Evolutionary conservation across 2,797 vertebrate genomes (phyloP), one percentile per base, ranked within the genome.

Genomic region (Anas georgica): DNA sequence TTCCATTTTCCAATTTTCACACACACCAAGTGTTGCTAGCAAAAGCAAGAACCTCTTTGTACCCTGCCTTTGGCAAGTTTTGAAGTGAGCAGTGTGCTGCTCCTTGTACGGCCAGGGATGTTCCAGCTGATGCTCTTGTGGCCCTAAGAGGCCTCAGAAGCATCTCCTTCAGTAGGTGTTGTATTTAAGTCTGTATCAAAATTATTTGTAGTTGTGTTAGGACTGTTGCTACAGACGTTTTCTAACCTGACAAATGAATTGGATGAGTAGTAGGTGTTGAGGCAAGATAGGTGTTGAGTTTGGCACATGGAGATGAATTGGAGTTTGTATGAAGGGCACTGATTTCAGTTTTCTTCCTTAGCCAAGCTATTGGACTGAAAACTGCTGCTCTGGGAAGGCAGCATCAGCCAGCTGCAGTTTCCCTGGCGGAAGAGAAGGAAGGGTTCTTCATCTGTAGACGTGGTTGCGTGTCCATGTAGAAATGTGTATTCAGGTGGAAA

Each of bases 61-160:
- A 54, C 13, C 29, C 8, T 91, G 54, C 29, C 76, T 82, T 85
- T 60, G 37, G n/a, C 18, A 41, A 17, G 31, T 63, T 78, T 82
- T 68, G 48, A 46, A 67, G 63, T 52, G 46, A 83, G 26, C 28
- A n/a, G 17, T 8, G 4, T 46, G 6, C 22, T 75, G 39, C n/a
- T 78, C 0, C 0, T 45, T 67, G 1, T 26, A 17, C 29, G 20
- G 22, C 8, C 46, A 58, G 29, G 54, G 79, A 73, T 29, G 6
- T 91, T 20, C 10, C 37, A 81, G 33, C 31, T 15, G 2, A 1
- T 83, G 6, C 1, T 77, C 69, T 3, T 52, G 26, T 77, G 35
- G 41, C 55, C 37, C 16, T 28, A 37, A 52, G 64, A 93, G 31
- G 4, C 4, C 33, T 33, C 56, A 88, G 48, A 60, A 48, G 45